Conservation (phyloP, 1,140 invertebrate genomes). For the Pollicipes pollicipes region DNA sequence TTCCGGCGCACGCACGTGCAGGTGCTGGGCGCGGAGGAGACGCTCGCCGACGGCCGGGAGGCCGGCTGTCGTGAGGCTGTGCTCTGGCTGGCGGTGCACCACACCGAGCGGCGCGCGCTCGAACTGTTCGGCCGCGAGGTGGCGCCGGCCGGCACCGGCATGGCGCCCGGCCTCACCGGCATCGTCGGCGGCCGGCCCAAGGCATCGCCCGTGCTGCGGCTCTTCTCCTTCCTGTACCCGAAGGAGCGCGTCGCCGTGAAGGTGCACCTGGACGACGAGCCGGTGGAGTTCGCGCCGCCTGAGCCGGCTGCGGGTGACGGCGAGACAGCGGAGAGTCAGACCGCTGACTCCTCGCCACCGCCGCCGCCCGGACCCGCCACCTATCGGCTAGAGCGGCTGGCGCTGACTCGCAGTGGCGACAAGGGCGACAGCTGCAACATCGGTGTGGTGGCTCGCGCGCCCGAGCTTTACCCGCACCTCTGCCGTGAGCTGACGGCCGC, state of each 20-base stretch:
- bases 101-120: slow-evolving; percentile 31
- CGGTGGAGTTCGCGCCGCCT: slow-evolving; percentile 9
- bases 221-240: slow-evolving; percentile 32
- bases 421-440: slow-evolving; percentile 35
- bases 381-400: slow-evolving; percentile 30
- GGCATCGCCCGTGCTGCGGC: slow-evolving; percentile 29
- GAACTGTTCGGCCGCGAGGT: slow-evolving; percentile 34
- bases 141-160: slow-evolving; percentile 37
- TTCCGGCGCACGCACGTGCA: slow-evolving; percentile 30
- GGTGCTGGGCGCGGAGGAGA: slow-evolving; percentile 31
- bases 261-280: slow-evolving; percentile 15
- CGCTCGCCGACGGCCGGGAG: slow-evolving; percentile 22
- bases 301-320: slow-evolving; percentile 6
- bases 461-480: slow-evolving; percentile 28
- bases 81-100: slow-evolving; percentile 34
- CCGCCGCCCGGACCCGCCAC: slow-evolving; percentile 11
- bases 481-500: slow-evolving; percentile 25
- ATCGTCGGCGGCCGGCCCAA: slow-evolving; percentile 35
- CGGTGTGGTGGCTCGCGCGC: slow-evolving; percentile 32
- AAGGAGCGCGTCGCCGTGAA: slow-evolving; percentile 27
- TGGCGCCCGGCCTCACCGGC: slow-evolving; percentile 34
- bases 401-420: slow-evolving; percentile 35
- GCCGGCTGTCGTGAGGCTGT: slow-evolving; percentile 25
- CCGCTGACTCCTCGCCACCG: too few species aligned
- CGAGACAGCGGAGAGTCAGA: not conserved